Evolutionary conservation across 2,888 invertebrate species (phyloP).

Genomic region (Coronaproctus castanopsis): DNA sequence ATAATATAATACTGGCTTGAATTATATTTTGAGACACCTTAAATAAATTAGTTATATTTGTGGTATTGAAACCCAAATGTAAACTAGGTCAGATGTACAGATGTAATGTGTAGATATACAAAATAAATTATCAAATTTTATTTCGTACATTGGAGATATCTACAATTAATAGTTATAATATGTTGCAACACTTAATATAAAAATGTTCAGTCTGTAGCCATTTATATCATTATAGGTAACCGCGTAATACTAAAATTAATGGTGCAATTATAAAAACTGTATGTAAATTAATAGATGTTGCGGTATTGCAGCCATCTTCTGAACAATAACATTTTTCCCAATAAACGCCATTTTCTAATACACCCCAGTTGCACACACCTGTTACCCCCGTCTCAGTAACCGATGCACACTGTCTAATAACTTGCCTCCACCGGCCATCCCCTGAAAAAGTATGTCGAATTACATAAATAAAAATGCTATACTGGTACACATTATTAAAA

Average conservation of each 20-base stretch:
- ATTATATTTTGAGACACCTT: too few species aligned
- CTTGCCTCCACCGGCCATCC: conserved; percentile 87
- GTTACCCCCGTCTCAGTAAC: conserved; percentile 80
- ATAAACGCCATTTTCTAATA: conserved; percentile 81
- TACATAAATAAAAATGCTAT: conserved; percentile 10
- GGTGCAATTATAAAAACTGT: neutral
- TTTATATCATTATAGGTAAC: neutral
- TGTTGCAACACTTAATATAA: too few species aligned
- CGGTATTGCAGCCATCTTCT: conserved; percentile 62
- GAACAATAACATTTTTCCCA: conserved; percentile 96
- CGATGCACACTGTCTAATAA: conserved; percentile 70
- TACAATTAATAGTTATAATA: too few species aligned
- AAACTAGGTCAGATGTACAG: too few species aligned
- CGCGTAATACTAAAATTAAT: neutral
- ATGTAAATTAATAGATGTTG: neutral
- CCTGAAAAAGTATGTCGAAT: too few species aligned
- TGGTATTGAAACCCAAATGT: too few species aligned
- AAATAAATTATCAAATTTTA: too few species aligned
- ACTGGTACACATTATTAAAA: neutral
- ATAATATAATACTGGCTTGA: too few species aligned
- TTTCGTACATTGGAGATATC: too few species aligned
- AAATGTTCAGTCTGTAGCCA: too few species aligned
- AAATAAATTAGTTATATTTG: too few species aligned
- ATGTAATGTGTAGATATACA: too few species aligned
- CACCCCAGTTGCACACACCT: conserved; percentile 91